Base-by-base conservation (phyloP, 35 echinoderm and acorn worm genomes). In the Amphiura filiformis region DNA sequence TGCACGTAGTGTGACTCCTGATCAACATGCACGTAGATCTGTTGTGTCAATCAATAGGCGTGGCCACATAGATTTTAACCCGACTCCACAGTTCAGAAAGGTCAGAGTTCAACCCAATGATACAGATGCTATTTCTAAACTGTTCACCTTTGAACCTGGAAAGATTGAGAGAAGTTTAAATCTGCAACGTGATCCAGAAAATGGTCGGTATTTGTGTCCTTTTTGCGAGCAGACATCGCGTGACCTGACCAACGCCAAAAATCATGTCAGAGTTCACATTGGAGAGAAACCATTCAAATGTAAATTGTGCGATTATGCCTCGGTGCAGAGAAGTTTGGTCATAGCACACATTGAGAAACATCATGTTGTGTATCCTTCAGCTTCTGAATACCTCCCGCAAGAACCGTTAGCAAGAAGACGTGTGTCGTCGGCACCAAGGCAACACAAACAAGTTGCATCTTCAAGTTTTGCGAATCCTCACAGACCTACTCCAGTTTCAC, bases 271-370 rank as follows among this genome's bases (percentile, higher is more conserved):
- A 15, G 61, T 70, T 70, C 61, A 70, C 28, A 70, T 70, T 70
- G 61, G 61, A n/a, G 61, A 70, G 61, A 70, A 70, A 30, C 61
- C 61, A 70, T 70, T 70, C 28, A 70, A 70, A n/a, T 70, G 61
- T 70, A 70, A 11, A 3, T 70, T 70, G 26, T 70, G 61, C 26
- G 61, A 70, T 11, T 70, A 70, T 70, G 61, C 61, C 7, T 70
- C 61, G 26, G 61, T 70, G 61, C 61, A 70, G 61, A 70, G 61
- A 70, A 70, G 61, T 70, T 23, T 70, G 15, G 61, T 70, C 26
- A 70, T 70, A 70, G 61, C 61, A 26, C 61, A 70, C 28, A 70
- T 70, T 15, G 61, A 70, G 26, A 70, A 70, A 23, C 61, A 70
- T 30, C 61, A 70, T 70, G 61, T 30, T 15, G 26, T n/a, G 3